phyloP scores from a whole-genome alignment of 2,888 invertebrate species.

The Strigamia crassipes region DNA sequence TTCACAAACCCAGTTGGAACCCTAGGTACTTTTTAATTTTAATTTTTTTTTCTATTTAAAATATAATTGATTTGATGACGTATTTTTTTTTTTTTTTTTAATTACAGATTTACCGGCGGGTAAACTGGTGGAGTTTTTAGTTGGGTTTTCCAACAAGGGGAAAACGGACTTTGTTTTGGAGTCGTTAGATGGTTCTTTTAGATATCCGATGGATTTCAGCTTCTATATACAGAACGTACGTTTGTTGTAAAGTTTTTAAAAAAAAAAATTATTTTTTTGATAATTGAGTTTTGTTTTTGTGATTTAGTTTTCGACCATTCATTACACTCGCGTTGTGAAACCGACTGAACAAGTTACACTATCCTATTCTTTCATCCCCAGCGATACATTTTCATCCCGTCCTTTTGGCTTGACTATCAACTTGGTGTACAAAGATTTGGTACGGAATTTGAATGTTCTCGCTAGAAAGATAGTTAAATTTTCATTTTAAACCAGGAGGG shows the following conservation, averaged over 20 bases:
- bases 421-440: slow-evolving; percentile 83
- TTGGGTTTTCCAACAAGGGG: slow-evolving; percentile 96
- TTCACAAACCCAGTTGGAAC: slow-evolving; percentile 74
- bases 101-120: slow-evolving; percentile 85
- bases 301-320: slow-evolving; percentile 79
- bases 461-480: background rate
- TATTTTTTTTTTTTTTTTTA: slow-evolving; percentile 50
- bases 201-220: slow-evolving; percentile 97
- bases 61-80: slow-evolving; percentile 19
- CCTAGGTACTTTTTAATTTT: slow-evolving; percentile 49
- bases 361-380: slow-evolving; percentile 91
- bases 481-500: slow-evolving; percentile 63
- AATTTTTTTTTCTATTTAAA: background rate
- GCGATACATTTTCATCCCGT: slow-evolving; percentile 94
- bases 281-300: slow-evolving; percentile 41
- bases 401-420: slow-evolving; percentile 95
- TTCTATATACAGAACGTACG: slow-evolving; percentile 92
- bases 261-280: too few relatives aligned
- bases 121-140: slow-evolving; percentile 87
- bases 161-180: slow-evolving; percentile 88
- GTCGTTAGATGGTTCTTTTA: slow-evolving; percentile 94
- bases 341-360: slow-evolving; percentile 92
- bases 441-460: slow-evolving; percentile 57
- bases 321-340: slow-evolving; percentile 84
- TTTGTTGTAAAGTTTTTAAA: background rate